Conservation (phyloP, 2,888 invertebrate species). For the Gortyna flavago region DNA sequence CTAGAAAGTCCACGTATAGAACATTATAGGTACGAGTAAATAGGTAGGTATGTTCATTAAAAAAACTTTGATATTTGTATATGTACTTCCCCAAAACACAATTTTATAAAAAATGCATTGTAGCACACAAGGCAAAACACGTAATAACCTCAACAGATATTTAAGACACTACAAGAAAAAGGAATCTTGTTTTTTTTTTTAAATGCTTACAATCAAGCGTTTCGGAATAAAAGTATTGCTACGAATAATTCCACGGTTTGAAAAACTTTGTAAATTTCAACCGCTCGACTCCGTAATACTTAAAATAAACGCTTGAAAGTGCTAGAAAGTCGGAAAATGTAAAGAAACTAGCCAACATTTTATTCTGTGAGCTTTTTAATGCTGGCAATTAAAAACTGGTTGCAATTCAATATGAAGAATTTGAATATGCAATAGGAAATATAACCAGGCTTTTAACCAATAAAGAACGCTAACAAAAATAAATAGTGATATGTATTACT, state of each 20-base stretch:
- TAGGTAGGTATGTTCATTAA: background rate
- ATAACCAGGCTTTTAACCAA: background rate
- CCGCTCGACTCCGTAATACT: background rate
- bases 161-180: too few species aligned
- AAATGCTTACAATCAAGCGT: background rate
- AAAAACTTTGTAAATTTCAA: conserved; percentile 27
- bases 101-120: too few species aligned
- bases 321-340: conserved; percentile 31
- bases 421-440: conserved; percentile 5
- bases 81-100: background rate
- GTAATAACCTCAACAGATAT: background rate
- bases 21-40: too few species aligned
- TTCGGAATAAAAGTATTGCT: background rate
- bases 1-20: too few species aligned
- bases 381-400: conserved; percentile 31
- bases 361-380: conserved; percentile 24
- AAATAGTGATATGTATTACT: background rate
- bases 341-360: conserved; percentile 6
- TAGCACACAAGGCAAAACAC: too few species aligned
- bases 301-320: conserved; percentile 23
- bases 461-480: conserved; percentile 3
- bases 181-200: too few species aligned
- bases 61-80: background rate
- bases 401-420: conserved; percentile 29
- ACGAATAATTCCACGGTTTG: conserved; percentile 4